A percentile compares a stretch with the other conserved stretches of the same genome.
phyloP scores from a whole-genome alignment of 2,797 vertebrate species.

The Falco rusticolus region DNA sequence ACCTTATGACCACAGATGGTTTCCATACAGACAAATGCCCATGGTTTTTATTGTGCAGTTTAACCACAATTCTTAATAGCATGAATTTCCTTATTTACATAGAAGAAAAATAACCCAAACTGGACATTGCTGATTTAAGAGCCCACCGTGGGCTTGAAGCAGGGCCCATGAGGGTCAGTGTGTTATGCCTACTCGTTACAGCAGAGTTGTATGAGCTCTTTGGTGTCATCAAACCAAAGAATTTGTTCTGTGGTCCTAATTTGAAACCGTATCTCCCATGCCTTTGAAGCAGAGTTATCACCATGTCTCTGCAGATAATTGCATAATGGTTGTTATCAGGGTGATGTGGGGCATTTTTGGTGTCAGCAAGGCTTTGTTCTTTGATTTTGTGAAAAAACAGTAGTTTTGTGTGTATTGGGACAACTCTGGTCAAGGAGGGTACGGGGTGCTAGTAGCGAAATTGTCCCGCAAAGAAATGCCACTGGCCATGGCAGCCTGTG shows the following conservation, averaged over 20 bases:
- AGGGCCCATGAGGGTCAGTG: not conserved
- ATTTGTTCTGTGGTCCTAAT: not conserved
- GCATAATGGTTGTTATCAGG: not conserved
- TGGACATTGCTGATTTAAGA: not conserved
- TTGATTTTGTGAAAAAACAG: not conserved
- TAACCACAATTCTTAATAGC: not conserved
- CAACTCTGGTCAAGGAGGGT: not conserved
- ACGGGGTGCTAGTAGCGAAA: not conserved
- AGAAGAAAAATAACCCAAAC: not conserved
- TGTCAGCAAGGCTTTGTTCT: not conserved
- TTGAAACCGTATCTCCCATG: not conserved
- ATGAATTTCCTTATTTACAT: not conserved
- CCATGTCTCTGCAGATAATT: not conserved
- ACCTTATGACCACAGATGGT: not conserved
- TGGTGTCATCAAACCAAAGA: not conserved
- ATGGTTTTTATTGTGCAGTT: not conserved
- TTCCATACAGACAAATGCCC: not conserved
- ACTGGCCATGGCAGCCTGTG: not conserved
- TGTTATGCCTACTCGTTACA: not conserved
- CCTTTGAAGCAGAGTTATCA: not conserved
- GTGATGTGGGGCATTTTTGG: rapidly evolving
- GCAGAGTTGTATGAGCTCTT: not conserved
- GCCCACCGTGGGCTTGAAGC: not conserved
- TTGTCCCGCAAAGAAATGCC: not conserved
- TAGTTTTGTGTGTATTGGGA: not conserved